Base-by-base conservation (phyloP, 2,888 invertebrate species). In the Orthosia gracilis region DNA sequence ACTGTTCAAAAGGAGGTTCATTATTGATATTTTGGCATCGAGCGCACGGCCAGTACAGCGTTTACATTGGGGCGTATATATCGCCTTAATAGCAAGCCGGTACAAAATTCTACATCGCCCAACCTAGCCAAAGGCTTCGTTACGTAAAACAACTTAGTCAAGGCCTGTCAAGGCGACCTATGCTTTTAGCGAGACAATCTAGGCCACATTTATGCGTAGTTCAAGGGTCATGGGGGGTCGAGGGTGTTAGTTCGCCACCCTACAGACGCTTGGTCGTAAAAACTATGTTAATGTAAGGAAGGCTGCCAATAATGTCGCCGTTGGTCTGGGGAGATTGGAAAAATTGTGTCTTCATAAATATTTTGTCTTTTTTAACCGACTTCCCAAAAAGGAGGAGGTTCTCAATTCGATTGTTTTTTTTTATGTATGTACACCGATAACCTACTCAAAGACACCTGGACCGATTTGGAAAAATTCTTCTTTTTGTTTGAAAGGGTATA, bases 171-270 rank as follows among this genome's bases (percentile, higher is more conserved):
- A 45, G 31, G 15, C 26, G 18, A 52, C 15, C 50, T 17, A 55
- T 15, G 26, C 18, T 52, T 45, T 47, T 13, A 78, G 23, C 23
- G 26, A 52, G 70, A 40, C 65, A 69, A 82, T 79, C 70, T 66
- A 63, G 79, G 77, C 1, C 70, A 52, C 52, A 45, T 65, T 66
- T 49, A 54, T 66, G 70, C 70, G 70, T 77, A 67, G 71, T 67
- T 71, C 63, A 63, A 82, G 23, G 71, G 78, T 70, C 78, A 63
- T 9, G 50, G 78, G 81, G 54, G 15, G 57, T 31, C 4, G 49
- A 15, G 62, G 66, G 55, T 26, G 63, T 1, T 7, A n/a, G 47
- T 45, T 63, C 54, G 11, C 63, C 82, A 49, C 68, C 81, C 63
- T 0, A 4, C 5, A 4, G 18, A n/a, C 81, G 23, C 31, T 31